These are phyloP conservation scores for Herpetotheres cachinnans DNA, from an alignment of 2,113 vertebrate genomes.

Conservation along the genomic window DNA sequence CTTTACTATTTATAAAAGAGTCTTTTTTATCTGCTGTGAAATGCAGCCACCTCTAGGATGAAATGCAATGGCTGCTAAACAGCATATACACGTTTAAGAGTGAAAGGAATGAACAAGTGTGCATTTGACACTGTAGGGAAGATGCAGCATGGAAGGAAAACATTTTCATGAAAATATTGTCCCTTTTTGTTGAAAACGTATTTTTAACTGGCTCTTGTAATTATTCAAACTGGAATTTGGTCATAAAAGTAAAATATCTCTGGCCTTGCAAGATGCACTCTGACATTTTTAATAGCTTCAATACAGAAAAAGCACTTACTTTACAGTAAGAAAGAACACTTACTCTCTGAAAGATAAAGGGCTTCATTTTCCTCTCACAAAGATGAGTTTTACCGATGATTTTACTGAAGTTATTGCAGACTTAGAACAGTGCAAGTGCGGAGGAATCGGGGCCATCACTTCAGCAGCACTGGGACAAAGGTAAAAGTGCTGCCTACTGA, in stretches of 20 bases:
- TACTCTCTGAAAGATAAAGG: neutral
- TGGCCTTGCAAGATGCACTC: neutral
- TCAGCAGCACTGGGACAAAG: neutral
- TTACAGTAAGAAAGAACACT: neutral
- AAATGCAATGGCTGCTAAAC: slow-evolving; percentile 26
- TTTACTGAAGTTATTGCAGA: neutral
- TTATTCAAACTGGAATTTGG: slow-evolving; percentile 22
- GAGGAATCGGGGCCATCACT: neutral
- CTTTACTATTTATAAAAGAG: slow-evolving; percentile 57
- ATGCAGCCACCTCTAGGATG: slow-evolving; percentile 38
- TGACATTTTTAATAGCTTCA: slow-evolving; percentile 12
- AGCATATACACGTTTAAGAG: neutral
- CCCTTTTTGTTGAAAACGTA: neutral
- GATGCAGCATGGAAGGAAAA: neutral
- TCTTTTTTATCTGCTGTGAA: slow-evolving; percentile 39
- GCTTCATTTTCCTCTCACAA: neutral
- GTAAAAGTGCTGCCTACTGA: neutral
- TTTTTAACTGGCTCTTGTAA: slow-evolving; percentile 9
- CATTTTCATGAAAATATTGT: neutral
- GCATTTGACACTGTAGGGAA: neutral
- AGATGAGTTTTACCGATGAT: neutral
- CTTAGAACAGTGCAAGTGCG: neutral
- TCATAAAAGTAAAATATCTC: neutral
- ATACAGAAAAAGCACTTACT: neutral
- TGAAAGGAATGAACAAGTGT: neutral